Percentiles rank a stretch among this genome's conserved stretches.
Conservation (phyloP, 2,797 vertebrate genomes). For the Sorex maritimensis region DNA sequence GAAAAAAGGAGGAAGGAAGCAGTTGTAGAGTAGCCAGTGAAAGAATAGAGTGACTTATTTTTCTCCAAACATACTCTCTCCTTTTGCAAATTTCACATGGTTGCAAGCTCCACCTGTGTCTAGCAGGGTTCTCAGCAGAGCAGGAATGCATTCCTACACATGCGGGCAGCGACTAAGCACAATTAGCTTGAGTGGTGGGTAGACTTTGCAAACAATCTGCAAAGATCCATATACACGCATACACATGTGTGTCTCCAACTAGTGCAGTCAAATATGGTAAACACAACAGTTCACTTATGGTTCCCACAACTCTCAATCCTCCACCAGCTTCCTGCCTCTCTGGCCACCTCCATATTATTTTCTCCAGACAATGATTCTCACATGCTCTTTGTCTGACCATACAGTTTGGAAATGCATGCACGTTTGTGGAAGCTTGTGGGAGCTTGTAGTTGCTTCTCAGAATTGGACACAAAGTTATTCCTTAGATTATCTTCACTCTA, state of each 20-base stretch:
- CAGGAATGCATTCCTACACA: neutral
- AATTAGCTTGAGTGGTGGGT: neutral
- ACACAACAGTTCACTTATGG: neutral
- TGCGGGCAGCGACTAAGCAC: fast-evolving
- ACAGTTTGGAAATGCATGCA: neutral
- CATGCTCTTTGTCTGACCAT: neutral
- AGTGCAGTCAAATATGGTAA: neutral
- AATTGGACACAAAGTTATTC: neutral
- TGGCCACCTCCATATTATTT: neutral
- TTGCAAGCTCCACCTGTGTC: neutral
- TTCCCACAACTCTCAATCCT: neutral
- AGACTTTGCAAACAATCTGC: slow-evolving; percentile 52
- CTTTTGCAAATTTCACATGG: neutral
- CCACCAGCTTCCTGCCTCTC: neutral
- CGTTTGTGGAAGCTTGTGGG: neutral
- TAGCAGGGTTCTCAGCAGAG: neutral
- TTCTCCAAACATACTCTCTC: neutral
- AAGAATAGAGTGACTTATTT: neutral
- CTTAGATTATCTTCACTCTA: slow-evolving; percentile 21
- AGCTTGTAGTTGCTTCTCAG: neutral
- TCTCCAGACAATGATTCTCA: neutral
- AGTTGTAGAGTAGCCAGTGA: no score
- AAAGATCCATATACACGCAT: neutral
- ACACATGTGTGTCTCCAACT: neutral
- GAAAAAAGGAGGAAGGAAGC: neutral